Conservation (phyloP, 2,113 vertebrate genomes). For the Calidris pugnax region DNA sequence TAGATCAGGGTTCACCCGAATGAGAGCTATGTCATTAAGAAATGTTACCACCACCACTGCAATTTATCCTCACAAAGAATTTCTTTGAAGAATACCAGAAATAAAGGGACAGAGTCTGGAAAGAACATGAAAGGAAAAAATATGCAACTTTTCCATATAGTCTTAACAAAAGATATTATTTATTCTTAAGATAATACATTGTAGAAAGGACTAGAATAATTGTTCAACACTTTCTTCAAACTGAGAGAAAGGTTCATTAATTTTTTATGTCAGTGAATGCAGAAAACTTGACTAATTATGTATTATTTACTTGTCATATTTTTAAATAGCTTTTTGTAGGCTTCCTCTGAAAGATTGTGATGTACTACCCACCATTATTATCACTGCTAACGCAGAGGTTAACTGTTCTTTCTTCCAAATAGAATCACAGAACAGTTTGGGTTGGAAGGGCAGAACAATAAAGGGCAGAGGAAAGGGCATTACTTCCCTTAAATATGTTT, state of each 20-base stretch:
- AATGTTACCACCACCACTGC: background rate
- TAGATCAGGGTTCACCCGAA: background rate
- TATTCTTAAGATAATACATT: background rate
- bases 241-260: background rate
- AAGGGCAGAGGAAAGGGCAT: background rate
- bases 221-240: background rate
- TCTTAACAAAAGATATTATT: background rate
- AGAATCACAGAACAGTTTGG: background rate
- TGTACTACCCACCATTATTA: background rate
- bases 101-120: background rate
- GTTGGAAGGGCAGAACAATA: background rate
- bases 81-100: background rate
- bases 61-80: background rate
- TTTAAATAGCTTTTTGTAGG: constrained; percentile 21
- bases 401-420: background rate
- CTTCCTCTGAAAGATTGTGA: background rate
- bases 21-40: background rate
- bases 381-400: constrained; percentile 16
- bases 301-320: constrained; percentile 58
- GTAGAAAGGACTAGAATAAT: background rate
- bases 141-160: background rate
- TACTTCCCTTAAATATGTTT: background rate
- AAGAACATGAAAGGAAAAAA: background rate
- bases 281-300: constrained; percentile 45
- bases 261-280: background rate